Conservation (phyloP, 2,888 invertebrate genomes). For the Machimus rusticus region DNA sequence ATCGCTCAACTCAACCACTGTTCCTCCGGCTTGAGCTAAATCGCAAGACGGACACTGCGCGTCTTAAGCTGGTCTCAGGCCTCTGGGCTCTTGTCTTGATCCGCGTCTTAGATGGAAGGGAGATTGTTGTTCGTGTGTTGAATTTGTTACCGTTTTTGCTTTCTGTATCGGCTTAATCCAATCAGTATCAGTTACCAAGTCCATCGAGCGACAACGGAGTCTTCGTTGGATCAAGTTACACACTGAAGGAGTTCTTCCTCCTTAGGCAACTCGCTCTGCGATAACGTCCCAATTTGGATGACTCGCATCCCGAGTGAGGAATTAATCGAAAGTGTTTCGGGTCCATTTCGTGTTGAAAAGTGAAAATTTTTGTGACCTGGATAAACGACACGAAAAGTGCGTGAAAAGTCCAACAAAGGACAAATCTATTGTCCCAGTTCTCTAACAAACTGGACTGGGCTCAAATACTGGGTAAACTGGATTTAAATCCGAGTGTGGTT, state of each 20-base stretch:
- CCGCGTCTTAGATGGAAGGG: conserved; percentile 32
- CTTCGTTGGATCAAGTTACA: conserved; percentile 49
- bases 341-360: neutral
- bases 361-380: neutral
- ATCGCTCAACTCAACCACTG: conserved; percentile 30
- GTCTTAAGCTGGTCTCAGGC: conserved; percentile 30
- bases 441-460: neutral
- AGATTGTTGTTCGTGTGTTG: conserved; percentile 36
- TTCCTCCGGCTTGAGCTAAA: conserved; percentile 41
- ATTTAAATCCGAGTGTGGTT: conserved; percentile 4
- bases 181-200: conserved; percentile 62
- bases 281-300: neutral
- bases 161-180: conserved; percentile 55
- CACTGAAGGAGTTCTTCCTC: neutral
- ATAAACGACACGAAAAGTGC: neutral
- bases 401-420: neutral
- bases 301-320: neutral
- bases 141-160: conserved; percentile 52
- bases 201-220: conserved; percentile 59
- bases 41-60: conserved; percentile 44
- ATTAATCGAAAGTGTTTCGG: neutral
- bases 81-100: conserved; percentile 32
- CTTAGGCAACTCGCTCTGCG: neutral
- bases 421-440: neutral
- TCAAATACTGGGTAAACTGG: neutral